These are phyloP conservation scores for Spondyliosoma cantharus DNA, from an alignment of 2,797 vertebrate genomes.

Conservation along the genomic window DNA sequence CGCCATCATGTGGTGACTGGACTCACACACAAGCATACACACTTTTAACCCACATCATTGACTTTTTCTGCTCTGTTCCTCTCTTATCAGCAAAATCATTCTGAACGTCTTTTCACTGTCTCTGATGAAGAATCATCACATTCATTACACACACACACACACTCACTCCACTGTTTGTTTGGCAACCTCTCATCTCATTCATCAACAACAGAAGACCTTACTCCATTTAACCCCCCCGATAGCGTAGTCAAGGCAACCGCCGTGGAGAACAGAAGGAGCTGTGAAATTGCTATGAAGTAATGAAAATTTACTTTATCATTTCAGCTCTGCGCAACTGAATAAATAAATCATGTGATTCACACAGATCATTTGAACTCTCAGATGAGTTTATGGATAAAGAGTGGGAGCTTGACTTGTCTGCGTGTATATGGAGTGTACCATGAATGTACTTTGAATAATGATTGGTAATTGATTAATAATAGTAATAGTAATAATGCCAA, in stretches of 20 bases:
- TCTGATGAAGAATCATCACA: conserved; percentile 30
- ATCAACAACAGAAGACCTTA: conserved; percentile 43
- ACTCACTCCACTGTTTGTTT: conserved; percentile 23
- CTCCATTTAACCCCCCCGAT: conserved; percentile 37
- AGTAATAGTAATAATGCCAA: too few relatives aligned
- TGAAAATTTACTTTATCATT: conserved; percentile 39
- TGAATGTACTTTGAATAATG: not conserved
- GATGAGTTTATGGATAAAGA: conserved; percentile 7
- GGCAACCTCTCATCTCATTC: conserved; percentile 31
- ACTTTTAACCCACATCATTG: conserved; percentile 13
- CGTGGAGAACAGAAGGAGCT: conserved; percentile 25
- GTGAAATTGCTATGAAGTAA: conserved; percentile 27
- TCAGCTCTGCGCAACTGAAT: conserved; percentile 13
- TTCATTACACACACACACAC: conserved; percentile 27
- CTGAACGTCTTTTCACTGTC: conserved; percentile 12
- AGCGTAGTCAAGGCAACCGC: conserved; percentile 43
- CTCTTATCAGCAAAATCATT: conserved; percentile 20
- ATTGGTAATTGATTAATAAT: too few relatives aligned
- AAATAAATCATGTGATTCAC: conserved; percentile 8
- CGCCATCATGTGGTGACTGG: not conserved
- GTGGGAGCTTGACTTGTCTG: not conserved
- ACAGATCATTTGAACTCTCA: not conserved
- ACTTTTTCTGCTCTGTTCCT: conserved; percentile 3
- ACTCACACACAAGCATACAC: conserved; percentile 11
- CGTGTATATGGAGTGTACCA: not conserved